A percentile compares a stretch with the other conserved stretches of the same genome.
Conservation (phyloP, 2,113 vertebrate genomes). For the Entosphenus tridentatus region DNA sequence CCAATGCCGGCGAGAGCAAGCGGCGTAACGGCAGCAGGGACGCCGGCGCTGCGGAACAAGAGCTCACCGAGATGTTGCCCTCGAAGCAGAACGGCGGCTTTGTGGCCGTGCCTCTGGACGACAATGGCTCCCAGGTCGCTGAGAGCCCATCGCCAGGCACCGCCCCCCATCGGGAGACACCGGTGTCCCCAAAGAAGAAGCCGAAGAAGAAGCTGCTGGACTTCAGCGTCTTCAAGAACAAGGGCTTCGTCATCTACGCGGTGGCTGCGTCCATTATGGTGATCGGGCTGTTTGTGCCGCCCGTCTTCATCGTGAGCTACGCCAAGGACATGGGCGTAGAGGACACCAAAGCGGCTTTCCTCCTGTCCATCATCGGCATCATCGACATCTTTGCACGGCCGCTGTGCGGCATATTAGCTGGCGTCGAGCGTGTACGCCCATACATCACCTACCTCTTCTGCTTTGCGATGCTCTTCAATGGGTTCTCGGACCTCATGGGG, state of each 20-base stretch:
- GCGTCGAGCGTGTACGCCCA: constrained; percentile 25
- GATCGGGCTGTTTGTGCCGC: constrained; percentile 35
- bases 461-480: constrained; percentile 80
- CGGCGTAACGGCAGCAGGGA: constrained; percentile 10
- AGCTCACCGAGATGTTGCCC: constrained; percentile 22
- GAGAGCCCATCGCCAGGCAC: constrained; percentile 6
- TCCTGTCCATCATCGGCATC: constrained; percentile 36
- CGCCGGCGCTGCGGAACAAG: constrained; percentile 15
- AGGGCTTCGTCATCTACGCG: constrained; percentile 27
- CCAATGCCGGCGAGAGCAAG: background rate
- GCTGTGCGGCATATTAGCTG: constrained; percentile 30
- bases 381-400: constrained; percentile 39
- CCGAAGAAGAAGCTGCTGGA: constrained; percentile 28
- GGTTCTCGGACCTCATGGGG: constrained; percentile 51
- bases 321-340: constrained; percentile 34
- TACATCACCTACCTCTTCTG: constrained; percentile 27
- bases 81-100: constrained; percentile 8
- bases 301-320: constrained; percentile 35
- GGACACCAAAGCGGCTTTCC: constrained; percentile 31
- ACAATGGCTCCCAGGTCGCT: no score
- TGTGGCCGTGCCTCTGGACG: background rate
- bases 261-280: constrained; percentile 34
- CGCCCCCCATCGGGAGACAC: constrained; percentile 16
- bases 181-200: constrained; percentile 14
- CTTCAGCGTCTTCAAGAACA: constrained; percentile 28